Conservation (phyloP, 2,113 vertebrate genomes). For the Crotalus viridis region DNA sequence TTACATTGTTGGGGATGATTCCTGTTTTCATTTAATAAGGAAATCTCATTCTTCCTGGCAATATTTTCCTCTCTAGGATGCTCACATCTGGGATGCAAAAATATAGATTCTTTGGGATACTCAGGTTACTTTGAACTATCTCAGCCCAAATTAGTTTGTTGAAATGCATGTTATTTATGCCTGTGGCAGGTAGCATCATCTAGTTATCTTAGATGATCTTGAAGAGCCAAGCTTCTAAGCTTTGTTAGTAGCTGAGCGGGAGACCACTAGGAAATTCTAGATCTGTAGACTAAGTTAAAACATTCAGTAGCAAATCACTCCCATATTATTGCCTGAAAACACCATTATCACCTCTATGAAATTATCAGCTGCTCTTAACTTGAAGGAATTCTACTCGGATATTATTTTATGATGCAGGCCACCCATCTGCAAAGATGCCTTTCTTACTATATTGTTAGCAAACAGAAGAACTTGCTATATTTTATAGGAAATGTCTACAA, state of each 20-base stretch:
- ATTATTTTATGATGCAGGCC: not conserved
- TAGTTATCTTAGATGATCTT: not conserved
- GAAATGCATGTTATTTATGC: not conserved
- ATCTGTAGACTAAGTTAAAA: not conserved
- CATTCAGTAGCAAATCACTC: not conserved
- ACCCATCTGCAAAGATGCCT: not conserved
- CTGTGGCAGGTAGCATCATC: not conserved
- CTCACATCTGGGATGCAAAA: conserved; percentile 73
- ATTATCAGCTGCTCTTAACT: not conserved
- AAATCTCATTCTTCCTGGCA: conserved; percentile 75
- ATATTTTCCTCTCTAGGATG: conserved; percentile 83
- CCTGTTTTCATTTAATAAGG: conserved; percentile 78
- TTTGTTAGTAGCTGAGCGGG: not conserved
- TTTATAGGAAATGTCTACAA: not conserved
- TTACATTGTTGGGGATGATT: conserved; percentile 63
- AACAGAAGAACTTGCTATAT: not conserved
- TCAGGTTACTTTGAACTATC: not conserved
- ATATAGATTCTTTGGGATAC: not conserved
- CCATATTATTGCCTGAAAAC: not conserved
- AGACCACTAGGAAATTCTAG: not conserved
- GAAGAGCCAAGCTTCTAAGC: not conserved
- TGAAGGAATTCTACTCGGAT: not conserved
- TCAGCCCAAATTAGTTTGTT: not conserved
- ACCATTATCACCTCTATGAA: not conserved
- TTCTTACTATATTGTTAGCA: not conserved